Evolutionary conservation across 2,888 invertebrate genomes (phyloP), one percentile per base, ranked within the genome.

Genomic region (Dasypogon diadema): DNA sequence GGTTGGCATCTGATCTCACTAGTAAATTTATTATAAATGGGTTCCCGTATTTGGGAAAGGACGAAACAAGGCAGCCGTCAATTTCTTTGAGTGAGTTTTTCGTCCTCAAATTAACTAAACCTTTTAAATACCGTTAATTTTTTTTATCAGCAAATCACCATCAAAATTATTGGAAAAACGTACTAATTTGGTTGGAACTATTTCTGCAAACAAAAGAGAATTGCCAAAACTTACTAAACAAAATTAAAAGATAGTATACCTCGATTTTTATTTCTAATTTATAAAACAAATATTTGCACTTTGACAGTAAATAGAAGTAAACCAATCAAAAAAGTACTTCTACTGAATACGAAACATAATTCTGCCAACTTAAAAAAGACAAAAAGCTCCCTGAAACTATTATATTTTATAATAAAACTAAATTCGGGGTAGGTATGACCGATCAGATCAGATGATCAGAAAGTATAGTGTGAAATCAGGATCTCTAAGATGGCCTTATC

Each of bases 21-120:
- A 79, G 72, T 48, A 80, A 80, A 73, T 79, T 76, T 60, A 65
- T 80, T 60, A 55, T 79, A 58, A 80, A 81, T 78, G 79, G 76
- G 12, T 80, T 80, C 78, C 78, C 79, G 30, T 80, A 80, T 51
- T 78, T 81, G 55, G 79, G 79, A 68, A 80, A 80, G 65, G 78
- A 80, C 70, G 79, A 80, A 63, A 58, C 21, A 16, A 68, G 70
- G 75, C 46, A 16, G 8, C 1, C 76, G 46, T 18, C 65, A 56
- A 78, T 79, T 74, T 75, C 46, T 48, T 48, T 68, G 24, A 16
- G 24, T 68, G 68, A 68, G 26, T 68, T 48, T 26, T 46, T 24
- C 14, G 26, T 68, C 22, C 48, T 68, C 2, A 76, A 48, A 68
- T 48, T 74, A 65, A 30, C 74, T 16, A 74, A 76, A 48, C 74